phyloP scores from a whole-genome alignment of 2,888 invertebrate species.

The Lumbricus terrestris region DNA sequence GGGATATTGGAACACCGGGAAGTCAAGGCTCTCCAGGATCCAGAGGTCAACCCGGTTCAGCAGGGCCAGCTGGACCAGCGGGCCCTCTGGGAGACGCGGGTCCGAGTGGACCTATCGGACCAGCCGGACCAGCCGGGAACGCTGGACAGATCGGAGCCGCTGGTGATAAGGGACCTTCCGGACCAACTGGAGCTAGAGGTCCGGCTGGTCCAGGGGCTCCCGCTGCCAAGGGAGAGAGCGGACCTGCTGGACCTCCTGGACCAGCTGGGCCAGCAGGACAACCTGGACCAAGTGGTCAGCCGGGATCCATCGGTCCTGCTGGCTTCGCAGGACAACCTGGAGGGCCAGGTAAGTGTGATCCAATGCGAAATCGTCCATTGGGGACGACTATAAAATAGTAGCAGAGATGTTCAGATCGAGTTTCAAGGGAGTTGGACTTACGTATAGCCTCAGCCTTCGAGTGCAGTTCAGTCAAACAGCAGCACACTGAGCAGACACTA shows the following conservation, averaged over 20 bases:
- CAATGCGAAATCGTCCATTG: too few relatives aligned
- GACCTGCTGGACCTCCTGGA: conserved; percentile 39
- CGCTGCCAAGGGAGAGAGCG: conserved; percentile 28
- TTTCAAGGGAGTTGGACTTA: too few relatives aligned
- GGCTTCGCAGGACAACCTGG: conserved; percentile 32
- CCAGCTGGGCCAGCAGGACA: conserved; percentile 30
- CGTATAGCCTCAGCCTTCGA: too few relatives aligned
- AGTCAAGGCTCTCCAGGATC: conserved; percentile 28
- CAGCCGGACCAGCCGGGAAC: conserved; percentile 45
- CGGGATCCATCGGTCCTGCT: conserved; percentile 23
- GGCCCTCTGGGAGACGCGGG: conserved; percentile 63
- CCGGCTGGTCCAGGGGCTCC: conserved; percentile 29
- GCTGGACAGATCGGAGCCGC: background rate
- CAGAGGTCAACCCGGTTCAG: conserved; percentile 23
- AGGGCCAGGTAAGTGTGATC: background rate
- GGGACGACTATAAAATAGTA: too few relatives aligned
- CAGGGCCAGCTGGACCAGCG: conserved; percentile 32
- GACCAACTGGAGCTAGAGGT: conserved; percentile 36
- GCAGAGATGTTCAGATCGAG: too few relatives aligned
- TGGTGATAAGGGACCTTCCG: conserved; percentile 29
- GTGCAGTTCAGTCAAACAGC: background rate
- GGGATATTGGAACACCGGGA: conserved; percentile 31
- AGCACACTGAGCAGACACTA: background rate
- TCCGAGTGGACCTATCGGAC: conserved; percentile 53
- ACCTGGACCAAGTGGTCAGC: conserved; percentile 26